Conservation (phyloP, 2,888 invertebrate genomes). For the Oegoconia quadripuncta region DNA sequence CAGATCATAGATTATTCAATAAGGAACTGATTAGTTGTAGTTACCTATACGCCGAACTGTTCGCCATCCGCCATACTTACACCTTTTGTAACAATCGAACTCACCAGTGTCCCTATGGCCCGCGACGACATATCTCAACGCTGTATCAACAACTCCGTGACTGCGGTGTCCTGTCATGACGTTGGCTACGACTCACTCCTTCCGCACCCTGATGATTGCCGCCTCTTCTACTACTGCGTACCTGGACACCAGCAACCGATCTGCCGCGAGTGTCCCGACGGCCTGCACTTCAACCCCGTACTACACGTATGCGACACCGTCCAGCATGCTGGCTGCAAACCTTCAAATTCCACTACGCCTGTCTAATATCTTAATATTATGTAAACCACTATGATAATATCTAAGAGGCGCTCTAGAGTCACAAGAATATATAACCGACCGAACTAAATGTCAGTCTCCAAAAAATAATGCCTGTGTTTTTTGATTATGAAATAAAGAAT, state of each 20-base stretch:
- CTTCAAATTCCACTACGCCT: slow-evolving; percentile 1
- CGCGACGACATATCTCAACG: slow-evolving; percentile 23
- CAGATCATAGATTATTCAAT: no score
- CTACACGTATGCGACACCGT: slow-evolving; percentile 35
- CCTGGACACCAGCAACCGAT: slow-evolving; percentile 17
- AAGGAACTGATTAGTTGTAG: no score
- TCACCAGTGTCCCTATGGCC: background rate
- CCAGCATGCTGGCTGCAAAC: slow-evolving; percentile 25
- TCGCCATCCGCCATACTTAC: no score
- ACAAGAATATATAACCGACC: no score
- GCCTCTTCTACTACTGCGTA: slow-evolving; percentile 40
- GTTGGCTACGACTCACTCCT: slow-evolving; percentile 24
- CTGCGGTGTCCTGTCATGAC: slow-evolving; percentile 28
- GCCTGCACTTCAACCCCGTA: slow-evolving; percentile 34
- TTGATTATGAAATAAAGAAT: no score
- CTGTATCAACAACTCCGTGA: slow-evolving; percentile 26
- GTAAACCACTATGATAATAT: background rate
- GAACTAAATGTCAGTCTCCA: no score
- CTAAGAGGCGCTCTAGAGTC: no score
- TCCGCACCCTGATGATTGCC: slow-evolving; percentile 39
- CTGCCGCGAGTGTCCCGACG: slow-evolving; percentile 36
- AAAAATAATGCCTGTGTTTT: no score
- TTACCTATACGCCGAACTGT: no score
- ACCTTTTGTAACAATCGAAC: no score
- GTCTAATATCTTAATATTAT: background rate